phyloP scores from a whole-genome alignment of 2,888 invertebrate species.

The Cartodere bifasciata region DNA sequence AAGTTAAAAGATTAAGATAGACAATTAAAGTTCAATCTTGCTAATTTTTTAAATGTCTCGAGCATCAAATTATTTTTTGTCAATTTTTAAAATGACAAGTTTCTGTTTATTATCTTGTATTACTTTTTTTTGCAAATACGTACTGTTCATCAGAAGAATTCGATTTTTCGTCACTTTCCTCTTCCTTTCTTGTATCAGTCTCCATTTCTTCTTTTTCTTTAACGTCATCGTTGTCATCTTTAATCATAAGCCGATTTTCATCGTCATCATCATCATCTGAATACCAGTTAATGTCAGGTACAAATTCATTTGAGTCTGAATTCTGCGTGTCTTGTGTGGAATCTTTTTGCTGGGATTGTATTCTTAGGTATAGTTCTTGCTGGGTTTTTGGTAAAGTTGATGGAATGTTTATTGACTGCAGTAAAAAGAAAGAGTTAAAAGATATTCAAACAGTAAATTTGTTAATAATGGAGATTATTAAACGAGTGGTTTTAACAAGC shows the following conservation, averaged over 20 bases:
- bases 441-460: too few species aligned
- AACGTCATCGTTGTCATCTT: conserved; percentile 30
- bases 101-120: conserved; percentile 2
- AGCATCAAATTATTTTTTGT: too few species aligned
- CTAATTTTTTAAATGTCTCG: too few species aligned
- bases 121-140: conserved; percentile 6
- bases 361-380: conserved; percentile 50
- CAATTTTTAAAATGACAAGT: too few species aligned
- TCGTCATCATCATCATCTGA: conserved; percentile 65
- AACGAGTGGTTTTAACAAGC: too few species aligned
- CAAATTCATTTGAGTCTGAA: conserved; percentile 28
- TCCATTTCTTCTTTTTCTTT: conserved; percentile 15
- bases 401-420: conserved; percentile 31
- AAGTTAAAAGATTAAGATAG: too few species aligned
- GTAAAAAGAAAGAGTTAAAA: too few species aligned
- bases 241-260: conserved; percentile 29
- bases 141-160: too few species aligned
- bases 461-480: too few species aligned
- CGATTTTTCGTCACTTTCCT: conserved; percentile 9
- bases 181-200: conserved; percentile 12
- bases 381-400: conserved; percentile 50
- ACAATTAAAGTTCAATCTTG: too few species aligned
- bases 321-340: conserved; percentile 32
- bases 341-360: conserved; percentile 51
- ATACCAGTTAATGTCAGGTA: conserved; percentile 51